These are phyloP conservation scores for Gymnocypris eckloni DNA, from an alignment of 2,797 vertebrate species.

Conservation along the genomic window DNA sequence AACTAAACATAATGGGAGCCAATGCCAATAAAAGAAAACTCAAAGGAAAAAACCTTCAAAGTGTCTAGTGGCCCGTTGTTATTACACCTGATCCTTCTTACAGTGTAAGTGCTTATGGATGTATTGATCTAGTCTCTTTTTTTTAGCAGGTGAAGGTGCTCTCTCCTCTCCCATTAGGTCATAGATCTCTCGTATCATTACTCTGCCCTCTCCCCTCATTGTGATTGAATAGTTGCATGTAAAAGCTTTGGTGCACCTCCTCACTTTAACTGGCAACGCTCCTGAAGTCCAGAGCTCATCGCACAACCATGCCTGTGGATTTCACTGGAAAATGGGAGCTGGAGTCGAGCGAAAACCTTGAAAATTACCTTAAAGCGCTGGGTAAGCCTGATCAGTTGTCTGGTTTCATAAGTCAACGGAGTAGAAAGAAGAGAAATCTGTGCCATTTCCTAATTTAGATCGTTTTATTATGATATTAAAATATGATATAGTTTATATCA, in stretches of 20 bases:
- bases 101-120: background rate
- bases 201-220: slow-evolving; percentile 60
- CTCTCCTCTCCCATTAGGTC: slow-evolving; percentile 28
- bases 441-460: background rate
- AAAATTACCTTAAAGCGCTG: slow-evolving; percentile 89
- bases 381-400: slow-evolving; percentile 76
- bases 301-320: slow-evolving; percentile 83
- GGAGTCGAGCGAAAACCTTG: slow-evolving; percentile 87
- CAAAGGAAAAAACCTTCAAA: background rate
- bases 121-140: background rate
- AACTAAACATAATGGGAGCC: background rate
- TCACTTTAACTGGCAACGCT: slow-evolving; percentile 18
- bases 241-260: slow-evolving; percentile 55
- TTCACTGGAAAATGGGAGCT: slow-evolving; percentile 91
- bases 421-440: background rate
- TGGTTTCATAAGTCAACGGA: background rate
- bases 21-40: background rate
- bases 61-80: background rate
- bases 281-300: slow-evolving; percentile 37
- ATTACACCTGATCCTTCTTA: background rate
- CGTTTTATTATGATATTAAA: slow-evolving; percentile 1
- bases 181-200: slow-evolving; percentile 70
- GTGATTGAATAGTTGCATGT: slow-evolving; percentile 35
- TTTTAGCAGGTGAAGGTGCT: slow-evolving; percentile 9
- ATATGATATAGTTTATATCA: background rate